Evolutionary conservation across 2,888 invertebrate genomes (phyloP), one percentile per base, ranked within the genome.

Genomic region (Synergus laeviventris): DNA sequence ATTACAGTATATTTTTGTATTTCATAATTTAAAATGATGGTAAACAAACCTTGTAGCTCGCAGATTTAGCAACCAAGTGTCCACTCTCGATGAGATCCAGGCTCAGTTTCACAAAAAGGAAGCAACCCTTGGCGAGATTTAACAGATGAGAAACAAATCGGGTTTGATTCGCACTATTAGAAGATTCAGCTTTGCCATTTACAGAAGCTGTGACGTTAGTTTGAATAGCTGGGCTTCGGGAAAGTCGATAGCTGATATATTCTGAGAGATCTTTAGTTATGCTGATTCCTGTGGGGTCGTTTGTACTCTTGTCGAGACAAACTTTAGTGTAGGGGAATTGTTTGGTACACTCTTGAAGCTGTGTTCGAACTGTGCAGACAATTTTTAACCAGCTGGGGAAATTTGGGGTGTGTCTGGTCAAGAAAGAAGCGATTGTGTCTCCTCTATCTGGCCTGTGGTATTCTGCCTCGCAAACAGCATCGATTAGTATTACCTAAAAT

Each of bases 391-490:
- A 99, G 0, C 94, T 92, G 0, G 99, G 99, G 85, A 96, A 95
- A 90, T 95, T 94, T 7, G 93, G 92, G 74, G 95, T 93, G 88
- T 97, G 96, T 83, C 95, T 94, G 1, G 94, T 94, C 75, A 99
- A 91, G 91, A 99, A 98, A 0, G 97, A 95, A 0, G 97, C 96
- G 75, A 99, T 95, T 0, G 98, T 98, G 87, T 98, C 96, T 0
- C 98, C 98, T 86, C 97, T 96, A 90, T 98, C 98, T 0, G 98
- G 97, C 84, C 97, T 94, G 90, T 99, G 98, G 88, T 98, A 98
- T 89, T 98, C 98, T 0, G 98, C 98, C 91, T 99, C 98, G 90
- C 98, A 98, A 2, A 99, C 92, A 0, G 97, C 98, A 90, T 99
- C 99, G 24, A 99, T 95, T 42, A 98, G 91, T 74, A 99, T 95